Conservation (phyloP, 37 sponge, comb jelly and placozoan species). For the Beroe ovata region DNA sequence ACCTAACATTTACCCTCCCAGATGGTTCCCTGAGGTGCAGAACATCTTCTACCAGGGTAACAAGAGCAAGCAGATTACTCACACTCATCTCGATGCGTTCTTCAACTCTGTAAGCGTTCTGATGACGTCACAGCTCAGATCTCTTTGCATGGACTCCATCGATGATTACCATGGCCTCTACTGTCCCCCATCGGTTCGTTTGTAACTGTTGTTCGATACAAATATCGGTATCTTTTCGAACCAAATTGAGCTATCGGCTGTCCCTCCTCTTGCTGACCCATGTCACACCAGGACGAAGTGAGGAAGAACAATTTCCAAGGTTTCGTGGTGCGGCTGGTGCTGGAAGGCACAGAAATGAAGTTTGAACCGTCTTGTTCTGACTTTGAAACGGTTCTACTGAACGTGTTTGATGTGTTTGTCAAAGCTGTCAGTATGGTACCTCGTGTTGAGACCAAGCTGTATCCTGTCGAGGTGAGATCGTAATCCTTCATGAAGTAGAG, state of each 20-base stretch:
- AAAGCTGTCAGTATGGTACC: constrained; percentile 82
- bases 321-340: constrained; percentile 78
- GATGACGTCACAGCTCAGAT: constrained; percentile 85
- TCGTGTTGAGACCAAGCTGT: constrained; percentile 93
- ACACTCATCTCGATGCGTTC: constrained; percentile 76
- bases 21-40: constrained; percentile 97
- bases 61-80: constrained; percentile 86
- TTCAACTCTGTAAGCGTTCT: constrained; percentile 80
- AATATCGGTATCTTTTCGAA: too few relatives aligned
- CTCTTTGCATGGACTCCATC: constrained; percentile 79
- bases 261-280: constrained; percentile 67
- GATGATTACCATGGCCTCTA: constrained; percentile 74
- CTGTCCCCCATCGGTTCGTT: constrained; percentile 70
- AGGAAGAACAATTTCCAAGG: constrained; percentile 72
- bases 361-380: constrained; percentile 84
- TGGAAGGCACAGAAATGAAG: constrained; percentile 75
- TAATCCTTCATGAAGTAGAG: too few relatives aligned
- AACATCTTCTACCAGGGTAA: constrained; percentile 92
- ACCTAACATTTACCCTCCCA: constrained; percentile 68
- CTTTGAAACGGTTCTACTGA: constrained; percentile 84
- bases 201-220: too few relatives aligned
- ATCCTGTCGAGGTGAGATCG: constrained; percentile 73
- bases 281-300: constrained; percentile 7
- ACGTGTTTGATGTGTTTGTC: constrained; percentile 85
- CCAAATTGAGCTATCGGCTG: too few relatives aligned